Conservation (phyloP, 2,888 invertebrate genomes). For the Chrysolina haemoptera region DNA sequence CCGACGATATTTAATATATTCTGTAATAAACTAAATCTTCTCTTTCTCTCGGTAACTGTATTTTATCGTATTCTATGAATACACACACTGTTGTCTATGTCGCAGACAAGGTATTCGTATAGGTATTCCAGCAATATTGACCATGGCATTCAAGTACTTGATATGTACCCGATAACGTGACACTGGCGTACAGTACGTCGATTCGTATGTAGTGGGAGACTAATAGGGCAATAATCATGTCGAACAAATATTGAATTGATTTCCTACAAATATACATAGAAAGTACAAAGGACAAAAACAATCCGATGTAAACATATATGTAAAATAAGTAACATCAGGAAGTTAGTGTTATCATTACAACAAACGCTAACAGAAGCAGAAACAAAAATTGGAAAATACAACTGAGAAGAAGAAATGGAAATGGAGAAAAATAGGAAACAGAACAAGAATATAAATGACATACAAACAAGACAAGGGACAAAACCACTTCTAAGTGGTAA, state of each 20-base stretch:
- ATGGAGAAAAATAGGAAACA: too few species aligned
- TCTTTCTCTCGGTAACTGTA: slow-evolving; percentile 2
- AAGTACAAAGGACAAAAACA: too few species aligned
- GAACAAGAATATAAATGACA: too few species aligned
- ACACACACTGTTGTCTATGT: slow-evolving; percentile 7
- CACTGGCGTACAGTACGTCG: slow-evolving; percentile 14
- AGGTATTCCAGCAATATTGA: slow-evolving; percentile 31
- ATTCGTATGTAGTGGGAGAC: neutral
- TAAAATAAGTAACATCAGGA: too few species aligned
- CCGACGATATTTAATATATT: too few species aligned
- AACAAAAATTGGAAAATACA: too few species aligned
- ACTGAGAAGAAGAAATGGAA: too few species aligned
- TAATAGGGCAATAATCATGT: neutral
- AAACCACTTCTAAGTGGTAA: too few species aligned
- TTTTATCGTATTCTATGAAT: slow-evolving; percentile 12
- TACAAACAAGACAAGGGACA: too few species aligned
- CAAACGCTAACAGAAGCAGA: too few species aligned
- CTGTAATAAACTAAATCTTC: neutral
- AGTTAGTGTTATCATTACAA: too few species aligned
- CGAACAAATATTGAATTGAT: neutral
- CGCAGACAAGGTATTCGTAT: slow-evolving; percentile 6
- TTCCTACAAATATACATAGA: neutral
- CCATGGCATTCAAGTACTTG: slow-evolving; percentile 45
- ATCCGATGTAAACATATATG: too few species aligned
- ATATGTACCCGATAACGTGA: slow-evolving; percentile 42